These are phyloP conservation scores for Oostethus manadensis DNA, from an alignment of 2,113 vertebrate genomes.

Conservation along the genomic window DNA sequence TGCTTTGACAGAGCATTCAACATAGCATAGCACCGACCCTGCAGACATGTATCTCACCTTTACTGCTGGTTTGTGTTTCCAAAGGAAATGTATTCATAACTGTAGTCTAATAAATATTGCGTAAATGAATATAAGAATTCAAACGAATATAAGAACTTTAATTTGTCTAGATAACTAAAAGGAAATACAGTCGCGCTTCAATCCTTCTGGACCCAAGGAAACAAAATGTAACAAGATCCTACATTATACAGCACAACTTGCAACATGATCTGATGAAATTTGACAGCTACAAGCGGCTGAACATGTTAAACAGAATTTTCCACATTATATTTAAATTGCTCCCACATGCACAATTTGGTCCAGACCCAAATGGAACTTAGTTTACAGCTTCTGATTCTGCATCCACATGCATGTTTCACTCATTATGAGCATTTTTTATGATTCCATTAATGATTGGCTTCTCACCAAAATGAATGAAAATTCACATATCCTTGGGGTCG, in stretches of 20 bases:
- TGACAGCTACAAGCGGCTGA: not conserved
- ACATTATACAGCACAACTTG: not conserved
- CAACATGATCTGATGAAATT: not conserved
- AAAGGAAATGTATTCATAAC: too few relatives aligned
- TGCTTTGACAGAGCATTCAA: too few relatives aligned
- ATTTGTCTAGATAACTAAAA: not conserved
- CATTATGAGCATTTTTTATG: not conserved
- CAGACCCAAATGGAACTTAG: not conserved
- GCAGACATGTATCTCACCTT: conserved; percentile 46
- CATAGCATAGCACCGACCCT: conserved; percentile 19
- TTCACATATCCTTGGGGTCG: not conserved
- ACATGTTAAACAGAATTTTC: not conserved
- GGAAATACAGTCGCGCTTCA: not conserved
- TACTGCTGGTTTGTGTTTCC: conserved; percentile 11
- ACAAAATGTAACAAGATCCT: not conserved
- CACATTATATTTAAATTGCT: not conserved
- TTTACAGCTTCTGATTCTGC: not conserved
- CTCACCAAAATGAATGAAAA: too few relatives aligned
- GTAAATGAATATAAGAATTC: too few relatives aligned
- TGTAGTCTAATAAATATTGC: too few relatives aligned
- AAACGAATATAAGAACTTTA: not conserved
- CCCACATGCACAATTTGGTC: not conserved
- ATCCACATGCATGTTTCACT: not conserved
- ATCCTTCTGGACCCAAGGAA: not conserved
- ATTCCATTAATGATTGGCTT: too few relatives aligned